Base-by-base conservation (phyloP, 2,888 invertebrate species). In the Cerastoderma edule region DNA sequence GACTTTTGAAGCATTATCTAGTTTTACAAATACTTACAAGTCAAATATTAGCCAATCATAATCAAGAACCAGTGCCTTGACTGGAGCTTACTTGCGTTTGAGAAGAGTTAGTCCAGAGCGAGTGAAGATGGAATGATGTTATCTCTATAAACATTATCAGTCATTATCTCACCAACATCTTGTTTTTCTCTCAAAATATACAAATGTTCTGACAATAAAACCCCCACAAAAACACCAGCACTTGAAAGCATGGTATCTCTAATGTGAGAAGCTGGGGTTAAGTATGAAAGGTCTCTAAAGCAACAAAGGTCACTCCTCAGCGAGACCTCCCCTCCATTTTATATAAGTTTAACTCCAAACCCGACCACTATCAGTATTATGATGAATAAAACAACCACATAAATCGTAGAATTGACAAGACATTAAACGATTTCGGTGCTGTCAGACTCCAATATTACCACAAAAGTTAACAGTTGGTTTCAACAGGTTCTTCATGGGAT, bases 131-230 rank as follows among this genome's bases (percentile, higher is more conserved):
- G 1, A 50, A 27, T 10, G 22, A 50, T 50, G 24, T 19, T 13
- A 50, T 4, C 2, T 50, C 24, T 27, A 22, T 50, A 24, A 27
- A 27, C 50, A 22, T 50, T 24, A 50, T 22, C 50, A 50, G 22
- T 50, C 22, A 50, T 50, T 50, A 50, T 50, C n/a, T n/a, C 50
- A 50, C 22, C 30, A 30, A 30, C 27, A 56, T 30, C 28, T 56
- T 16, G 8, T 56, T 28, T 30, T 56, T 56, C 56, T 54, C 54
- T 10, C 28, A 30, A 57, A 68, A 39, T 68, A 5, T 72, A 72
- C 72, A 72, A 66, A 72, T 72, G 72, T 72, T 72, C 54, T 35
- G 24, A 28, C 33, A 53, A 46, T 72, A 72, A 72, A 72, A 65
- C n/a, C 19, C 46, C 72, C 22, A 72, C 67, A 56, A 56, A 56